Evolutionary conservation across 1,140 invertebrate species (phyloP), one percentile per base, ranked within the genome.

Genomic region (Globodera ellingtonae): DNA sequence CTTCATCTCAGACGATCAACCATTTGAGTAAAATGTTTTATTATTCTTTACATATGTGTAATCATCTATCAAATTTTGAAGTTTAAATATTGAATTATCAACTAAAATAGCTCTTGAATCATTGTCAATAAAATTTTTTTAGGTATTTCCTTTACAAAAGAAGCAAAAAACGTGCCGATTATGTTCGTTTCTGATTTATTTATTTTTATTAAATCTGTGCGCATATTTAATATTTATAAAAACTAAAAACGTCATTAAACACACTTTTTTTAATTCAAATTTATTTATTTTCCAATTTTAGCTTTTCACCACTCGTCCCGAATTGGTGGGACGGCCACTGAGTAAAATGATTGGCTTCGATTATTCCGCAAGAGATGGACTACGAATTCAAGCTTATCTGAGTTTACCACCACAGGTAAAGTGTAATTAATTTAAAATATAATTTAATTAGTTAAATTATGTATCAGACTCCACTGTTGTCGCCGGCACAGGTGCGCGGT

Each of bases 271-370:
- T 0, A 35, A 1, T 35, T 35, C 2, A 35, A 59, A 15, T 59
- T 59, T 59, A 10, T 52, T 52, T 52, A 10, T 52, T 9, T 52
- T 9, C 3, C 8, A 52, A 52, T 52, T 52, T 2, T 85, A 72
- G 67, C 74, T 84, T 21, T 83, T 86, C 71, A 84, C 78, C 9
- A 85, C 79, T 10, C 72, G 79, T n/a, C 84, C 80, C 18, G 85
- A 85, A 75, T 76, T 87, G n/a, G 66, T 59, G 69, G 83, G 83
- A 10, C 81, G 86, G 59, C 70, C 78, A 13, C 67, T 88, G 5
- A 88, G 83, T 72, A 84, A 84, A 72, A 86, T 87, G 83, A 69
- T 89, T 70, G 87, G 87, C 8, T 88, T 88, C 75, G 88, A 89
- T 72, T 88, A 88, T 74, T 59, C 66, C 48, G 88, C 88, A 56